Conservation (phyloP, 2,113 vertebrate genomes). For the Mesembrinibis cayennensis region DNA sequence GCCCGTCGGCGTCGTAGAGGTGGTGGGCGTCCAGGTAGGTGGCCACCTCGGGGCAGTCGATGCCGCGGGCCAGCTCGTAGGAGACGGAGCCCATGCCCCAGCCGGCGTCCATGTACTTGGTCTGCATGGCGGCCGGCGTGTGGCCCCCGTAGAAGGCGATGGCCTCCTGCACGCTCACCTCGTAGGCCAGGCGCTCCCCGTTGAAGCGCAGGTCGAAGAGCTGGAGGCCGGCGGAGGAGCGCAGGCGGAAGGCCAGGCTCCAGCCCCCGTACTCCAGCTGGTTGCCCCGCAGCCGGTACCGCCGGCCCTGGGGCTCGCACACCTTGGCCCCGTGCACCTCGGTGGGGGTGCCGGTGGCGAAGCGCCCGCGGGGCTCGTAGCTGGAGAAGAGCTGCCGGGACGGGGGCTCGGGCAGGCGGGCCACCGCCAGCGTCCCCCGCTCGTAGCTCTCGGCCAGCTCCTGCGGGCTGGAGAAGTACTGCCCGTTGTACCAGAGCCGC, state of each 20-base stretch:
- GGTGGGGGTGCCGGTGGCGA: conserved; percentile 45
- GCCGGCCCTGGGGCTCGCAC: conserved; percentile 80
- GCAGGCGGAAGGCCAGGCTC: conserved; percentile 86
- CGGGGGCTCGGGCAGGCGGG: conserved; percentile 44
- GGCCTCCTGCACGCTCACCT: conserved; percentile 90
- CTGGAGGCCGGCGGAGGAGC: conserved; percentile 85
- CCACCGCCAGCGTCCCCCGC: conserved; percentile 56
- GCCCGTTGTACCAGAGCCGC: conserved; percentile 86
- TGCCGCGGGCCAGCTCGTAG: conserved; percentile 83
- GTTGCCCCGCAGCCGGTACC: conserved; percentile 78
- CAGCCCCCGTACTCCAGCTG: conserved; percentile 84
- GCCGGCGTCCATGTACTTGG: conserved; percentile 86
- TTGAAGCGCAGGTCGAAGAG: conserved; percentile 86
- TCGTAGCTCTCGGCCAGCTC: conserved; percentile 79
- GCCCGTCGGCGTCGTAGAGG: conserved; percentile 81
- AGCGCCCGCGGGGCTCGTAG: conserved; percentile 78
- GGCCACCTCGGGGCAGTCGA: conserved; percentile 88
- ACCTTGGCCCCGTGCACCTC: conserved; percentile 75
- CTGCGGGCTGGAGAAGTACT: conserved; percentile 77
- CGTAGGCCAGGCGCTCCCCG: conserved; percentile 85
- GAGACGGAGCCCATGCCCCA: conserved; percentile 85
- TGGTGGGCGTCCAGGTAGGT: conserved; percentile 84
- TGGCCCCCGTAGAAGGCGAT: conserved; percentile 86
- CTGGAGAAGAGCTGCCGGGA: conserved; percentile 76
- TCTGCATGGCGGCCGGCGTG: conserved; percentile 88